These are phyloP conservation scores for Pristionchus fissidentatus DNA, from an alignment of 2,888 invertebrate species.

Conservation along the genomic window DNA sequence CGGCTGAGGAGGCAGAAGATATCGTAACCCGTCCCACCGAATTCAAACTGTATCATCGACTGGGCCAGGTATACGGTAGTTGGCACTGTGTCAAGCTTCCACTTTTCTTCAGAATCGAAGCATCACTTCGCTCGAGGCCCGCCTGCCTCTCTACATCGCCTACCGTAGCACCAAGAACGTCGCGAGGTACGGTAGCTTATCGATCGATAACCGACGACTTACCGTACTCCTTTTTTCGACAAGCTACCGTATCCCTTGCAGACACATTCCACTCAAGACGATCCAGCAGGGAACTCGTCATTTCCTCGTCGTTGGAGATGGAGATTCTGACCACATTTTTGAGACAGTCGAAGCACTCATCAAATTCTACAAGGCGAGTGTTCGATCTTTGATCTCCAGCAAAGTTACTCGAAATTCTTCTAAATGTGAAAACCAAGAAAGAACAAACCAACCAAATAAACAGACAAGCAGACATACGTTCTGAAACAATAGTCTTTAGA, in stretches of 20 bases:
- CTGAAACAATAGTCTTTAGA: background rate
- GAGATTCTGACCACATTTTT: background rate
- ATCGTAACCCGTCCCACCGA: conserved; percentile 29
- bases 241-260: background rate
- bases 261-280: conserved; percentile 33
- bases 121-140: background rate
- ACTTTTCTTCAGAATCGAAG: background rate
- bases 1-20: background rate
- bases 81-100: background rate
- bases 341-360: conserved; percentile 10
- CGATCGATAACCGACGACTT: background rate
- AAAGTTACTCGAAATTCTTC: background rate
- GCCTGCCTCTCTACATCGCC: conserved; percentile 16
- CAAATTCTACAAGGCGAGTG: conserved; percentile 22
- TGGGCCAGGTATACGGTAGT: background rate
- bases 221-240: too few relatives aligned
- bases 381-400: background rate
- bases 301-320: background rate
- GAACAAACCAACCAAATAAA: background rate
- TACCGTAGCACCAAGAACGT: conserved; percentile 24
- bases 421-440: background rate
- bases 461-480: background rate
- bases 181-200: background rate
- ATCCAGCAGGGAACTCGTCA: background rate
- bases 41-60: conserved; percentile 8